A percentile compares a stretch with the other conserved stretches of the same genome.
phyloP scores from a whole-genome alignment of 1,140 invertebrate species.

The Conus ventricosus region DNA sequence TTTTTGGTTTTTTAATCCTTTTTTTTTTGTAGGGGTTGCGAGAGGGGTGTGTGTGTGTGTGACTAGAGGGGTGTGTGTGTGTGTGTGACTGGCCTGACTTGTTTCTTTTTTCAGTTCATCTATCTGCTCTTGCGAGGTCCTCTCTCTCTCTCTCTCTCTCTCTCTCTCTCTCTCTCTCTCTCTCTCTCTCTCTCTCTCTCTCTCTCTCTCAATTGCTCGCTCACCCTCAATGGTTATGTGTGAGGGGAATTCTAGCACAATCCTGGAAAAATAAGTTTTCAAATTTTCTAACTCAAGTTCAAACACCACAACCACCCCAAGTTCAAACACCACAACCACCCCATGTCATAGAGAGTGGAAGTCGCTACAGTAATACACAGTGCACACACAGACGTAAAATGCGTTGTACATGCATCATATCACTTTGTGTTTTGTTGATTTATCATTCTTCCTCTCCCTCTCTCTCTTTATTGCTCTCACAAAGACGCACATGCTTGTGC shows the following conservation, averaged over 20 bases:
- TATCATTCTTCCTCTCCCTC: too few species aligned
- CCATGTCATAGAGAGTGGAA: too few species aligned
- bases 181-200: conserved; percentile 29
- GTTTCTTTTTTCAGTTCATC: too few species aligned
- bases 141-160: conserved; percentile 26
- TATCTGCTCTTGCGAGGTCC: not conserved
- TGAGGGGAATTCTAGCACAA: too few species aligned
- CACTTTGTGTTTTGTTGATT: too few species aligned
- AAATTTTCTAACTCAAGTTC: not conserved
- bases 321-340: not conserved
- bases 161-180: conserved; percentile 28
- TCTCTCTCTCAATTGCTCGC: not conserved
- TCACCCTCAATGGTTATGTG: not conserved
- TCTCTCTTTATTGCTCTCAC: too few species aligned
- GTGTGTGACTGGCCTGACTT: not conserved
- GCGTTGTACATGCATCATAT: too few species aligned
- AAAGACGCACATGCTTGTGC: too few species aligned
- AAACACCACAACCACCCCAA: not conserved
- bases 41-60: not conserved
- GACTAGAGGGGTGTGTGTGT: not conserved
- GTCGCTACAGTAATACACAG: too few species aligned
- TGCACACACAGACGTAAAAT: too few species aligned
- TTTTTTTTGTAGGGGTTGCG: not conserved
- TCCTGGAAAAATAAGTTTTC: too few species aligned
- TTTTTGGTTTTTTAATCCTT: not conserved